A percentile compares a stretch with the other conserved stretches of the same genome.
Evolutionary conservation across 2,113 vertebrate species (phyloP).

Genomic region (Cyprinodon tularosa): DNA sequence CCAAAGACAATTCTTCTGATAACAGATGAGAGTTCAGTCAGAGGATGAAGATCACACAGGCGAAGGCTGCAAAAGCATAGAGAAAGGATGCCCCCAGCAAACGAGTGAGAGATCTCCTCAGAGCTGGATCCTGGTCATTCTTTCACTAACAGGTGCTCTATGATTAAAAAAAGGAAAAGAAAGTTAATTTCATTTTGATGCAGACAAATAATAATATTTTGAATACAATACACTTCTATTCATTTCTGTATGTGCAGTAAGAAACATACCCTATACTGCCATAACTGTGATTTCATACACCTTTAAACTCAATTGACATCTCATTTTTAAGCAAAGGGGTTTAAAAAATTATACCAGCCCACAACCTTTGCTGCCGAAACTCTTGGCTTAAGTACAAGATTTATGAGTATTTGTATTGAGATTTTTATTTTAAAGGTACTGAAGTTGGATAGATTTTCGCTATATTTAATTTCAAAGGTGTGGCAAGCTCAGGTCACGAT

Average conservation of each 20-base stretch:
- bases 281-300: neutral
- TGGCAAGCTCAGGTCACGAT: no score
- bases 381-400: neutral
- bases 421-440: neutral
- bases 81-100: slow-evolving; percentile 12
- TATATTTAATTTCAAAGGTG: neutral
- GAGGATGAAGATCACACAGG: neutral
- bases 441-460: neutral
- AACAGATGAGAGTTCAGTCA: neutral
- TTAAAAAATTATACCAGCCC: neutral
- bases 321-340: neutral
- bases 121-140: slow-evolving; percentile 76
- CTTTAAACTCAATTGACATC: neutral
- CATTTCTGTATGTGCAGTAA: neutral
- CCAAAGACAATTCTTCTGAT: neutral
- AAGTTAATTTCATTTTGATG: neutral
- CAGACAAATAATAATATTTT: neutral
- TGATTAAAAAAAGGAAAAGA: slow-evolving; percentile 22
- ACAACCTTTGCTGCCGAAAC: neutral
- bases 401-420: neutral
- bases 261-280: neutral
- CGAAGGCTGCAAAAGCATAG: slow-evolving; percentile 48
- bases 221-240: no score
- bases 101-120: slow-evolving; percentile 10
- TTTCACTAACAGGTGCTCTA: slow-evolving; percentile 78